Conservation (phyloP, 2,888 invertebrate species). For the Hirtodrosophila alboralis region DNA sequence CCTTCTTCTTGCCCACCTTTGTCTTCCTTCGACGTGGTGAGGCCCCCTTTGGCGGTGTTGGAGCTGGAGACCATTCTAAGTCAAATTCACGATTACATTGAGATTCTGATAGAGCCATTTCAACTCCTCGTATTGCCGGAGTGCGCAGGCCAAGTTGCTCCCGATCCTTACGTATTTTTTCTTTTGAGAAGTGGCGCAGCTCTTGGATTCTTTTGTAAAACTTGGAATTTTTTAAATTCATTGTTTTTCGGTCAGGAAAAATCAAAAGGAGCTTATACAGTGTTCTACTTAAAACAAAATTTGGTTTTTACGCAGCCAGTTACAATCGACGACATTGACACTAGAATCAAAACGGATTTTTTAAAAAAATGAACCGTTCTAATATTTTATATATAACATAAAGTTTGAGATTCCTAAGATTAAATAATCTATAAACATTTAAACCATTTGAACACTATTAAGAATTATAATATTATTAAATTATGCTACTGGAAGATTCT, state of each 20-base stretch:
- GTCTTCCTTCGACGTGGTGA: constrained; percentile 1
- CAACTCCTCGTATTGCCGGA: constrained; percentile 39
- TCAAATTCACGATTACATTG: constrained; percentile 24
- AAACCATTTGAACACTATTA: too few relatives aligned
- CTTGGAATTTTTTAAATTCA: constrained; percentile 82
- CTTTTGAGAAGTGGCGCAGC: constrained; percentile 74
- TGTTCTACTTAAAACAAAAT: constrained; percentile 40
- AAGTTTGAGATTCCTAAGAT: too few relatives aligned
- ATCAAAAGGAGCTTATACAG: constrained; percentile 24
- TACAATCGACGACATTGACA: constrained; percentile 47
- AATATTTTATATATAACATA: too few relatives aligned
- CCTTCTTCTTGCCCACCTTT: constrained; percentile 30
- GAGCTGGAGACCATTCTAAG: constrained; percentile 38
- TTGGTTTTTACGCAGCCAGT: constrained; percentile 8
- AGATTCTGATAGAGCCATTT: constrained; percentile 56
- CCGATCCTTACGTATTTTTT: constrained; percentile 68
- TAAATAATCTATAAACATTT: too few relatives aligned
- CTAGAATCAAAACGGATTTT: constrained; percentile 46
- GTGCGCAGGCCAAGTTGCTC: constrained; percentile 41
- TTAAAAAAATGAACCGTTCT: too few relatives aligned
- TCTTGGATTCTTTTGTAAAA: constrained; percentile 81
- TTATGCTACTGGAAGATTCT: too few relatives aligned
- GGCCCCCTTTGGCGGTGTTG: not conserved
- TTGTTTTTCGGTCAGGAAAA: constrained; percentile 44
- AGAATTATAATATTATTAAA: too few relatives aligned